Percentiles rank a stretch among this genome's conserved stretches.
Conservation (phyloP, 2,113 vertebrate genomes). For the Chloroceryle aenea region DNA sequence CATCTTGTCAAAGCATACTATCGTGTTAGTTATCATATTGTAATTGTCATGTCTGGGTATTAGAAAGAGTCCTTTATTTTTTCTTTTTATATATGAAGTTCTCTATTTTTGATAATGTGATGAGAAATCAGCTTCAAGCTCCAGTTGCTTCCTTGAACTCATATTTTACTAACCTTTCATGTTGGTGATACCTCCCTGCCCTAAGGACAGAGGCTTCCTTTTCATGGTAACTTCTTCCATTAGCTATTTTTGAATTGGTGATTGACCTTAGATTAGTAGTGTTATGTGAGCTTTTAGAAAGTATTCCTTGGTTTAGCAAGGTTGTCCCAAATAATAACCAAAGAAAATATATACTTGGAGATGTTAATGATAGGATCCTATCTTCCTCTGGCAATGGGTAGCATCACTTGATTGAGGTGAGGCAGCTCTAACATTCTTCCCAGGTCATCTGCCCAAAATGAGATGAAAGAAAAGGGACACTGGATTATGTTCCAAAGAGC, state of each 20-base stretch:
- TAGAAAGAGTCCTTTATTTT: not conserved
- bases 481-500: not conserved
- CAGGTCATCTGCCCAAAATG: not conserved
- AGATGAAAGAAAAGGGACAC: not conserved
- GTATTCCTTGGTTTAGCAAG: not conserved
- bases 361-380: not conserved
- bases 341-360: not conserved
- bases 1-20: not conserved
- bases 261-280: not conserved
- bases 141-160: not conserved
- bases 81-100: not conserved
- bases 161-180: not conserved
- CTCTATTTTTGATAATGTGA: not conserved
- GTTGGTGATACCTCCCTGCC: not conserved
- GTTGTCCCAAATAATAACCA: not conserved
- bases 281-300: not conserved
- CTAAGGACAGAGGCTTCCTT: not conserved
- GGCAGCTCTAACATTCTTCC: not conserved
- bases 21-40: not conserved
- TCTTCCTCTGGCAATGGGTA: not conserved
- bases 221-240: not conserved
- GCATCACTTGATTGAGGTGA: not conserved
- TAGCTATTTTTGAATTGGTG: not conserved
- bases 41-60: not conserved
- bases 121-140: not conserved